A percentile compares a stretch with the other conserved stretches of the same genome.
Conservation (phyloP, 2,797 vertebrate genomes). For the Pangasius krempfi region DNA sequence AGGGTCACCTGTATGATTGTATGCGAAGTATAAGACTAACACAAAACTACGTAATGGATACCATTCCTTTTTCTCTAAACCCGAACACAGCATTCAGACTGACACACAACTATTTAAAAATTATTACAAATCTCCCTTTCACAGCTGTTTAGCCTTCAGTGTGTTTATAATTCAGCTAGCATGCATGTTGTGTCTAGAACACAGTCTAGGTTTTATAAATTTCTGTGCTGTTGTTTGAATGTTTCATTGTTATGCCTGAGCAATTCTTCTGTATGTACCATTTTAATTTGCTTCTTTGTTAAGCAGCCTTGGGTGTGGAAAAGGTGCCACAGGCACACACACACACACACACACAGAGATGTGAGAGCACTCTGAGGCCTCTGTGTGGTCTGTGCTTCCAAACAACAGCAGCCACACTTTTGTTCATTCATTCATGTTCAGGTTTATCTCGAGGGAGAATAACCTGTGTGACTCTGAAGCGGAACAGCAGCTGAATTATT, state of each 20-base stretch:
- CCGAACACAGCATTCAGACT: background rate
- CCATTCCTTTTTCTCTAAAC: background rate
- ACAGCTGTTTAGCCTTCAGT: background rate
- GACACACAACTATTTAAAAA: background rate
- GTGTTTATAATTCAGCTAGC: background rate
- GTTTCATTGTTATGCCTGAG: background rate
- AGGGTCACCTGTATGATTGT: background rate
- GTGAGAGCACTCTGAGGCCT: background rate
- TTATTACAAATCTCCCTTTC: background rate
- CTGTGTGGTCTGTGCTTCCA: background rate
- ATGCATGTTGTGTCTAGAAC: background rate
- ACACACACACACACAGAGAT: background rate
- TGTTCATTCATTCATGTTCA: conserved; percentile 18
- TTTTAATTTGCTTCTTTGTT: background rate
- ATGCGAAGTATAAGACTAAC: background rate
- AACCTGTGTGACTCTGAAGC: background rate
- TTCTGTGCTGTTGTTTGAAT: background rate
- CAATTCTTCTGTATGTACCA: background rate
- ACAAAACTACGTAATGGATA: background rate
- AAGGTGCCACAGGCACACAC: background rate
- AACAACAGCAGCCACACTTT: background rate
- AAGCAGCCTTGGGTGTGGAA: background rate
- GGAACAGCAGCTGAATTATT: conserved; percentile 25
- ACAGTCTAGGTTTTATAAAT: background rate
- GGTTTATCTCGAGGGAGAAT: background rate